These are phyloP conservation scores for Choristoneura fumiferana DNA, from an alignment of 1,140 invertebrate species.

Conservation along the genomic window DNA sequence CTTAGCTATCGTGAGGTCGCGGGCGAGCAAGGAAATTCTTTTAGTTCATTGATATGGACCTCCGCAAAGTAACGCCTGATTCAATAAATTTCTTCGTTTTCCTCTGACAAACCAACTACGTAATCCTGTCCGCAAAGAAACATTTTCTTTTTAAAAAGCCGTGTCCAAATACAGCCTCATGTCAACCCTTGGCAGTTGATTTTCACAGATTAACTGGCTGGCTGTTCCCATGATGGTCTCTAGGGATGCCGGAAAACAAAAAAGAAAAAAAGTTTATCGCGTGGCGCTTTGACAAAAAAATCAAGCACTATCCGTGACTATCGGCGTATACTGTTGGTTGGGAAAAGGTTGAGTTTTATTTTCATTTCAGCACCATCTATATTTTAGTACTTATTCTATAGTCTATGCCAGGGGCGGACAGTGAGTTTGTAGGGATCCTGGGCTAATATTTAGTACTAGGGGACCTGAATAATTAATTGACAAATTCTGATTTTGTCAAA, in stretches of 20 bases:
- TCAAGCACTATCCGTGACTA: neutral
- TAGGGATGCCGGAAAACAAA: constrained; percentile 1
- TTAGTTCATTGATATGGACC: too few relatives aligned
- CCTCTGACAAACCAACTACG: neutral
- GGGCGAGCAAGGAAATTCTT: too few relatives aligned
- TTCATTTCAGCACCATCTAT: neutral
- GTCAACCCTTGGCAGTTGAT: constrained; percentile 5
- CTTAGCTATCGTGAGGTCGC: too few relatives aligned
- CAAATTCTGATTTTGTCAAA: too few relatives aligned
- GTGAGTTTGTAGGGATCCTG: too few relatives aligned
- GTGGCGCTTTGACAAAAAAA: neutral
- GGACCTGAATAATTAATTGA: too few relatives aligned
- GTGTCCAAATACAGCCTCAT: constrained; percentile 12
- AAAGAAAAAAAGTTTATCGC: neutral
- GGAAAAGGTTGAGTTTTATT: neutral
- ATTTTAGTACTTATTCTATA: too few relatives aligned
- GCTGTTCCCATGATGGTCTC: neutral
- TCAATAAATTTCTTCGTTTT: neutral
- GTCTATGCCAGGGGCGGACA: too few relatives aligned
- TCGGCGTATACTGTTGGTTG: neutral
- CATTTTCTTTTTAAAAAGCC: constrained; percentile 6
- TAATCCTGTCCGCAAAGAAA: neutral
- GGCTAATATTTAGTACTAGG: too few relatives aligned
- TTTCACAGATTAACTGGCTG: constrained; percentile 6
- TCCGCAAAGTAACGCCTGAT: too few relatives aligned